These are phyloP conservation scores for Toxonevra muliebris DNA, from an alignment of 2,888 invertebrate genomes.

Conservation along the genomic window DNA sequence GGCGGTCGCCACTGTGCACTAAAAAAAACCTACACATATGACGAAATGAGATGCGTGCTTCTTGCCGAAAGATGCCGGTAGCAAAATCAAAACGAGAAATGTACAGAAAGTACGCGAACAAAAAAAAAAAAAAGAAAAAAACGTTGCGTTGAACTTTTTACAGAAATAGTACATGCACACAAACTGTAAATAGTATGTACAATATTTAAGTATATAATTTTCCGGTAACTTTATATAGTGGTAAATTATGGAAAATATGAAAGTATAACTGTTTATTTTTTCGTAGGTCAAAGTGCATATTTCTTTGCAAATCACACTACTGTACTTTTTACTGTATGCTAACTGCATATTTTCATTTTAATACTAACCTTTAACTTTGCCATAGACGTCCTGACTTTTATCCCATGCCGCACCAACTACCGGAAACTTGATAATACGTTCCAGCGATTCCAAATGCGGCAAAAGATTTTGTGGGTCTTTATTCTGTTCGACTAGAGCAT, in stretches of 20 bases:
- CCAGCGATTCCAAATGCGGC: conserved; percentile 68
- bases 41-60: no score
- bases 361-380: conserved; percentile 69
- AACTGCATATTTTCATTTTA: no score
- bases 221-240: conserved; percentile 4
- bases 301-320: not conserved
- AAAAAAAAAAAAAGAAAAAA: no score
- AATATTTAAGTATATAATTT: conserved; percentile 9
- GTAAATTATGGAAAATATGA: not conserved
- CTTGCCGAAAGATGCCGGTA: no score
- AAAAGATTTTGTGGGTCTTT: conserved; percentile 62
- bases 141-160: not conserved
- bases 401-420: conserved; percentile 69
- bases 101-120: no score
- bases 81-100: conserved; percentile 16
- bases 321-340: not conserved
- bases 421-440: conserved; percentile 69
- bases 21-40: no score
- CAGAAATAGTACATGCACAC: conserved; percentile 11
- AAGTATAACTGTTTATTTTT: conserved; percentile 1
- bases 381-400: conserved; percentile 69
- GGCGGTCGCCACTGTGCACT: no score
- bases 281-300: not conserved
- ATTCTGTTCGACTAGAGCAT: conserved; percentile 41
- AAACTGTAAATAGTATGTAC: conserved; percentile 6